Evolutionary conservation across 2,113 vertebrate species (phyloP).

Genomic region (Hypocryptadius cinnamomeus): DNA sequence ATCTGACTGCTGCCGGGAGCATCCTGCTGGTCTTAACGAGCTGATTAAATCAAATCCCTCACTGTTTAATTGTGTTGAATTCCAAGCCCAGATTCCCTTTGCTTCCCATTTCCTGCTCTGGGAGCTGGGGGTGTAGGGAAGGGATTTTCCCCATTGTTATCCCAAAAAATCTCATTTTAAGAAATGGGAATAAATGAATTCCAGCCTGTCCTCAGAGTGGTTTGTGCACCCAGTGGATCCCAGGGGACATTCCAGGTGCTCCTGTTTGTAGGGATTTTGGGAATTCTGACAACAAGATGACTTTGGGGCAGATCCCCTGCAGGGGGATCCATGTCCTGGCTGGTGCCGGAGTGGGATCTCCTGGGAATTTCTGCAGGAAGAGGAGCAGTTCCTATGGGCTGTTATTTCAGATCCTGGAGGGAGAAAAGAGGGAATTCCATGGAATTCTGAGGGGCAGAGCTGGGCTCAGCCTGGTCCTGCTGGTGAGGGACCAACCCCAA

Average conservation of each 20-base stretch:
- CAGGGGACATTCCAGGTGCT: fast-evolving
- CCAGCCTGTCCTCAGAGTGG: not conserved
- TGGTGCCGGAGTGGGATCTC: fast-evolving
- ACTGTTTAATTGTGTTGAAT: not conserved
- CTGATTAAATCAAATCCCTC: not conserved
- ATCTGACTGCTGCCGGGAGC: conserved; percentile 34
- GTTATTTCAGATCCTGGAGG: not conserved
- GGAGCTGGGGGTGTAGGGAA: not conserved
- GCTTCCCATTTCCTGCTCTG: not conserved
- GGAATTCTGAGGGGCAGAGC: not conserved
- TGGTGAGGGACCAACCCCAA: not conserved
- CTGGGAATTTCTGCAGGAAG: not conserved
- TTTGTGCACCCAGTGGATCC: not conserved
- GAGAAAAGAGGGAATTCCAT: not conserved
- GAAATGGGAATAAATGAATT: not conserved
- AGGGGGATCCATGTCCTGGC: not conserved
- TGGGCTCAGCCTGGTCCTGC: not conserved
- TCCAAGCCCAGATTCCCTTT: not conserved
- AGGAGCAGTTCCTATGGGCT: not conserved
- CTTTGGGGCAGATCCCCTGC: not conserved
- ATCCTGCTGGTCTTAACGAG: not conserved
- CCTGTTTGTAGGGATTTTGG: not conserved
- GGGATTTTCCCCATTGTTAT: not conserved
- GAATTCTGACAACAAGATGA: not conserved
- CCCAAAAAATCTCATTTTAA: not conserved